phyloP scores from a whole-genome alignment of 2,797 vertebrate genomes.

The Malurus leucopterus region DNA sequence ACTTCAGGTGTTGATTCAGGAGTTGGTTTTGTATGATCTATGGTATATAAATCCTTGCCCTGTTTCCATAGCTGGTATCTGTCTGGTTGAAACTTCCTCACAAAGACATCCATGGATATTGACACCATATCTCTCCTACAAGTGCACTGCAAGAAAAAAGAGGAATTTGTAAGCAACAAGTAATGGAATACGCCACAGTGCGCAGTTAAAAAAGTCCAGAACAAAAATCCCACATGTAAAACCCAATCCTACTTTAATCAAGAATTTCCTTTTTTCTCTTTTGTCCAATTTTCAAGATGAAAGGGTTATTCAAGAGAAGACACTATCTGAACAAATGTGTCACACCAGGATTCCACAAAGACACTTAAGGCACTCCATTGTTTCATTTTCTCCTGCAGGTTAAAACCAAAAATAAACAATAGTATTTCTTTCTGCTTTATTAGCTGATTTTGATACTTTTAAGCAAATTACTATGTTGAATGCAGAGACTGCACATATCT shows the following conservation, averaged over 20 bases:
- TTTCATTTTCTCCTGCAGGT: not conserved
- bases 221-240: not conserved
- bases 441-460: not conserved
- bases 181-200: not conserved
- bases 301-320: not conserved
- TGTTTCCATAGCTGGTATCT: slow-evolving; percentile 90
- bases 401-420: not conserved
- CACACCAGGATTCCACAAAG: not conserved
- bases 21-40: slow-evolving; percentile 89
- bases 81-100: slow-evolving; percentile 92
- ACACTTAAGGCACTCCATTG: not conserved
- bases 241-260: not conserved
- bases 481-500: not conserved
- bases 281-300: not conserved
- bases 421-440: not conserved
- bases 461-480: not conserved
- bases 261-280: not conserved
- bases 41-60: slow-evolving; percentile 86
- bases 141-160: slow-evolving; percentile 80
- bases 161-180: not conserved
- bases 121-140: slow-evolving; percentile 97
- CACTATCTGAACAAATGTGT: not conserved
- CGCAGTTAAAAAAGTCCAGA: not conserved
- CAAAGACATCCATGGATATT: slow-evolving; percentile 97
- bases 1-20: slow-evolving; percentile 89